Conservation (phyloP, 2,888 invertebrate genomes). For the Sinodicranocentrus sp. region DNA sequence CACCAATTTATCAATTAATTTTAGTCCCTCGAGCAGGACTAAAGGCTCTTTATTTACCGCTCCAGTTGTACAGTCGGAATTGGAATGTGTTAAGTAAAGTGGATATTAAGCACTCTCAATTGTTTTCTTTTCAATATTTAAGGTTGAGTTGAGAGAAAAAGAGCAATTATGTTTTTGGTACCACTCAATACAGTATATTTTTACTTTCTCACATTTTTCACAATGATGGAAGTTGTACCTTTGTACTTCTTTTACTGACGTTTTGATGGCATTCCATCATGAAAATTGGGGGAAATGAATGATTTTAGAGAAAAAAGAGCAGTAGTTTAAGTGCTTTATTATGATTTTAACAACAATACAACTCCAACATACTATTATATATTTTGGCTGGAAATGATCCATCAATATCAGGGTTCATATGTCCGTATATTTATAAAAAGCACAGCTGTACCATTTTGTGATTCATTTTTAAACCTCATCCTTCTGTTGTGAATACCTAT, state of each 20-base stretch:
- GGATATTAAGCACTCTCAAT: no score
- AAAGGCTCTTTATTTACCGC: no score
- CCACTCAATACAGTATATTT: conserved; percentile 3
- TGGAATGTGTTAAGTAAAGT: no score
- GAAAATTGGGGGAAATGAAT: conserved; percentile 56
- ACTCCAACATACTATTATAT: conserved; percentile 10
- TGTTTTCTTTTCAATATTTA: no score
- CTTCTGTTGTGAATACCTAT: conserved; percentile 8
- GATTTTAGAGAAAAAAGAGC: conserved; percentile 60
- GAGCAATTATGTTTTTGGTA: conserved; percentile 45
- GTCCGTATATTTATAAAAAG: conserved; percentile 29
- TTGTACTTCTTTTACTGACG: conserved; percentile 36
- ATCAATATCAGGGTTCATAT: conserved; percentile 35
- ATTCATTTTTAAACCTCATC: background rate
- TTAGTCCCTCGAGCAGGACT: no score
- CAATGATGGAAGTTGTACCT: no score
- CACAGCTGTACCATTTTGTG: no score
- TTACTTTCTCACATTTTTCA: conserved; percentile 45
- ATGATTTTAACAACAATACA: conserved; percentile 42
- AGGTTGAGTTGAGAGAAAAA: no score
- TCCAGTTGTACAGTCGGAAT: no score
- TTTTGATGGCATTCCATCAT: conserved; percentile 18
- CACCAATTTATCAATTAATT: no score
- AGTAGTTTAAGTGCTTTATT: conserved; percentile 54
- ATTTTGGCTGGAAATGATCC: conserved; percentile 55